Percentiles rank a stretch among this genome's conserved stretches.
These are phyloP conservation scores for Cancer borealis DNA, from an alignment of 2,888 invertebrate species.

Conservation along the genomic window DNA sequence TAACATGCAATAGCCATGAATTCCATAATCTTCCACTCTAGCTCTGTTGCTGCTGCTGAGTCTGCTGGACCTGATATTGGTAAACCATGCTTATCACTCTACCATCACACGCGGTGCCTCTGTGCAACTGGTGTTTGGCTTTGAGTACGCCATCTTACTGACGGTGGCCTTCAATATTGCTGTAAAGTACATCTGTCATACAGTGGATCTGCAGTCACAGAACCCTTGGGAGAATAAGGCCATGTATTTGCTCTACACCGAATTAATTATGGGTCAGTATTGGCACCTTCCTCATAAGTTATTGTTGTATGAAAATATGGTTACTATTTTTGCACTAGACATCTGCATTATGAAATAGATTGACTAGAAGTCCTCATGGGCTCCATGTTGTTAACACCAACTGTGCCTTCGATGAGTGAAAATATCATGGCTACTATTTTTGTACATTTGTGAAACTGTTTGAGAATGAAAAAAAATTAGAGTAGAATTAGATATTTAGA, in stretches of 20 bases:
- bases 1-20: neutral
- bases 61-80: conserved; percentile 91
- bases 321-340: neutral
- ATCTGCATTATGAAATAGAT: neutral
- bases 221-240: conserved; percentile 99
- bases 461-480: too few species aligned
- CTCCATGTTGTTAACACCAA: neutral
- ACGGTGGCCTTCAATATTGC: conserved; percentile 95
- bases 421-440: neutral
- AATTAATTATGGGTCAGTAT: conserved; percentile 91
- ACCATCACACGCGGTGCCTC: conserved; percentile 96
- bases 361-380: neutral
- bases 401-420: neutral
- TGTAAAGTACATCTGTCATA: conserved; percentile 94
- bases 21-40: conserved; percentile 78
- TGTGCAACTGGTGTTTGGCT: conserved; percentile 99
- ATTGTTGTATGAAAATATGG: neutral
- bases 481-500: neutral
- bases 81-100: conserved; percentile 95
- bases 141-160: conserved; percentile 98
- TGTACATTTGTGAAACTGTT: neutral
- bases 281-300: neutral
- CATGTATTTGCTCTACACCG: conserved; percentile 96
- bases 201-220: conserved; percentile 93
- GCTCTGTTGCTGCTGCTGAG: conserved; percentile 89